phyloP scores from a whole-genome alignment of 2,113 vertebrate species.

The Semnornis frantzii region DNA sequence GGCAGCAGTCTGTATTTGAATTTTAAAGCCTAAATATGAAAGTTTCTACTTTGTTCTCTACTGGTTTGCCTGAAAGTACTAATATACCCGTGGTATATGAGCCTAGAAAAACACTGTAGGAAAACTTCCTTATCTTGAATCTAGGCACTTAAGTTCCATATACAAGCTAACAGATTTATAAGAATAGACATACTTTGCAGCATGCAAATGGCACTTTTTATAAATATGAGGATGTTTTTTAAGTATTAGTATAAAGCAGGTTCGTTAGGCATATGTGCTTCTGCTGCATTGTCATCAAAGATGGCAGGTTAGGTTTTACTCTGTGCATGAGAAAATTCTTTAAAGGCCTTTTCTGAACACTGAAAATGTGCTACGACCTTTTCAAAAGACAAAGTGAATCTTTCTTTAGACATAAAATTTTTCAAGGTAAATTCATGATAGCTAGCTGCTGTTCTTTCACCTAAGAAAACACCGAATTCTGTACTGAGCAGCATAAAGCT shows the following conservation, averaged over 20 bases:
- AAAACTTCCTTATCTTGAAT: background rate
- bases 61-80: background rate
- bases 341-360: background rate
- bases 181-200: background rate
- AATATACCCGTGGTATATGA: background rate
- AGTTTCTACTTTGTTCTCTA: constrained; percentile 41
- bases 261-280: background rate
- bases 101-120: background rate
- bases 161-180: background rate
- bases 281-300: background rate
- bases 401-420: background rate
- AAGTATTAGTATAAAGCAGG: background rate
- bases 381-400: background rate
- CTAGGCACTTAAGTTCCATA: background rate
- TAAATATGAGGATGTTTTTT: background rate
- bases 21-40: constrained; percentile 16
- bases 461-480: background rate
- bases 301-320: background rate
- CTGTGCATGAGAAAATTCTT: background rate
- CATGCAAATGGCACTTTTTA: background rate
- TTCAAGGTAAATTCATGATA: background rate
- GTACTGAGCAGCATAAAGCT: background rate
- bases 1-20: background rate
- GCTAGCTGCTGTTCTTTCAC: background rate
- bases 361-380: background rate